phyloP scores from a whole-genome alignment of 2,797 vertebrate species.

The Crocodylus rhombifer region DNA sequence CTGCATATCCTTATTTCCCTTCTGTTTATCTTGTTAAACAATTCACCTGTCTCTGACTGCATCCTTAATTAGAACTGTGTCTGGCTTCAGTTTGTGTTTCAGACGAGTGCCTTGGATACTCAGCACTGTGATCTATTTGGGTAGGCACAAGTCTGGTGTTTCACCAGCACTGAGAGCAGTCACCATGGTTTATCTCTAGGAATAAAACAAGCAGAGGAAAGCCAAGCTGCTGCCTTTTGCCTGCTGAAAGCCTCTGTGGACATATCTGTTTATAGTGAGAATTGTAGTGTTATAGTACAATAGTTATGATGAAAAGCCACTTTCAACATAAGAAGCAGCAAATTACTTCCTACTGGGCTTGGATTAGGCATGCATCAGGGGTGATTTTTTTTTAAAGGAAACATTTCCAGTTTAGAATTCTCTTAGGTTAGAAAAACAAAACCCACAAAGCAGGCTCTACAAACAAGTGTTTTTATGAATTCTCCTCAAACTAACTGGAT shows the following conservation, averaged over 20 bases:
- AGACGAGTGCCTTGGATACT: background rate
- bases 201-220: background rate
- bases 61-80: background rate
- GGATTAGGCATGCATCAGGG: background rate
- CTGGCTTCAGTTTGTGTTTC: background rate
- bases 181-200: background rate
- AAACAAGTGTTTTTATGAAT: background rate
- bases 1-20: slow-evolving; percentile 27
- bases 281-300: background rate
- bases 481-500: background rate
- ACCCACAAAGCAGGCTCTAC: no score
- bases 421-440: background rate
- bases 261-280: background rate
- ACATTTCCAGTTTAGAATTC: background rate
- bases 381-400: background rate
- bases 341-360: background rate
- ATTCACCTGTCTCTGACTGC: background rate
- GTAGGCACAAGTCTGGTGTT: background rate
- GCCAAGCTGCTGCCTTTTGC: background rate
- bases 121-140: background rate
- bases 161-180: background rate
- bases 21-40: slow-evolving; percentile 47
- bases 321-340: background rate
- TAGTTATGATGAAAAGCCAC: background rate
- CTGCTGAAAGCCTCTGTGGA: background rate